phyloP scores from a whole-genome alignment of 2,113 vertebrate genomes.

The Colistium nudipinnis region DNA sequence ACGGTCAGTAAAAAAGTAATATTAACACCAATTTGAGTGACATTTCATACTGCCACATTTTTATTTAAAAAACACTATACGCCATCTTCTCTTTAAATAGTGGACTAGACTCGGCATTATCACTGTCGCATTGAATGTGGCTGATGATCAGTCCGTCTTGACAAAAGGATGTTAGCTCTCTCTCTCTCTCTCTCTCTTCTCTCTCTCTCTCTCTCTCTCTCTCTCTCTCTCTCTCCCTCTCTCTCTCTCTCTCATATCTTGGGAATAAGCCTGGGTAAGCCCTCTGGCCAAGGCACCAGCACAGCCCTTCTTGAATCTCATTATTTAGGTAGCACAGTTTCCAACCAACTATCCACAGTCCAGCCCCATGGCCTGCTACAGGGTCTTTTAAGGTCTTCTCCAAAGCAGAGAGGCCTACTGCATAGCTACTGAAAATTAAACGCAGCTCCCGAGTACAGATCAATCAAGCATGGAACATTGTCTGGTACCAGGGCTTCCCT shows the following conservation, averaged over 20 bases:
- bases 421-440: too few relatives aligned
- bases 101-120: not conserved
- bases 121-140: not conserved
- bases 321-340: slow-evolving; percentile 58
- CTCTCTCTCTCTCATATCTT: slow-evolving; percentile 49
- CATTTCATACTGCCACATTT: too few relatives aligned
- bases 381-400: too few relatives aligned
- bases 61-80: not conserved
- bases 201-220: too few relatives aligned
- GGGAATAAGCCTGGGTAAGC: slow-evolving; percentile 73
- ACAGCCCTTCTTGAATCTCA: slow-evolving; percentile 65
- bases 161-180: slow-evolving; percentile 2
- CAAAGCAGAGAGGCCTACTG: too few relatives aligned
- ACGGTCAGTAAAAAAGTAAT: not conserved
- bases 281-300: slow-evolving; percentile 63
- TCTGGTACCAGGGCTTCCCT: too few relatives aligned
- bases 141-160: not conserved
- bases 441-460: too few relatives aligned
- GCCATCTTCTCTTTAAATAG: not conserved
- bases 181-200: too few relatives aligned
- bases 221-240: too few relatives aligned
- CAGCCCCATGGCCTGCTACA: slow-evolving; percentile 9
- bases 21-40: not conserved
- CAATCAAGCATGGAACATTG: too few relatives aligned
- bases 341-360: slow-evolving; percentile 56